Evolutionary conservation across 2,113 vertebrate species (phyloP).

Genomic region (Aythya baeri): DNA sequence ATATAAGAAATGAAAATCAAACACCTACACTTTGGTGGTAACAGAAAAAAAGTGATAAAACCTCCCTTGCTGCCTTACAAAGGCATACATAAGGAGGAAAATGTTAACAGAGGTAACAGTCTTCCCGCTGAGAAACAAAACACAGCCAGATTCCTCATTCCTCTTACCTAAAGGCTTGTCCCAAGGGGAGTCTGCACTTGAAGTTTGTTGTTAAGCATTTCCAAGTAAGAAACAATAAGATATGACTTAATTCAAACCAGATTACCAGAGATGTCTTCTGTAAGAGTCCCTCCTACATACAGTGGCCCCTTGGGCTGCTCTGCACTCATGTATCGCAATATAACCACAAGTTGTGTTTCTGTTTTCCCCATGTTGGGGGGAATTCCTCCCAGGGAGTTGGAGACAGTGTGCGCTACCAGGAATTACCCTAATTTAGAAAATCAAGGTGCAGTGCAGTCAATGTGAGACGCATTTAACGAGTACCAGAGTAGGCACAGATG

Average conservation of each 20-base stretch:
- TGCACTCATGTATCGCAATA: neutral
- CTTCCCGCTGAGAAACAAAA: slow-evolving; percentile 12
- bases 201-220: neutral
- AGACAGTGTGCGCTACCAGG: neutral
- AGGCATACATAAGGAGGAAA: slow-evolving; percentile 24
- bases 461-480: neutral
- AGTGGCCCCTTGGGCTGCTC: neutral
- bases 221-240: neutral
- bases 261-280: neutral
- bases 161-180: neutral
- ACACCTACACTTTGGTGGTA: neutral
- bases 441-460: fast-evolving
- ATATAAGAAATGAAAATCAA: slow-evolving; percentile 36
- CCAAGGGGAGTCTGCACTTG: neutral
- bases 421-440: neutral
- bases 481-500: neutral
- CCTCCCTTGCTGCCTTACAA: slow-evolving; percentile 25
- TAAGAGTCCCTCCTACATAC: neutral
- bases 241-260: neutral
- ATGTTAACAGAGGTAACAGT: slow-evolving; percentile 11
- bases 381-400: neutral
- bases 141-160: neutral
- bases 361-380: neutral
- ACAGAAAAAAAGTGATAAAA: slow-evolving; percentile 25
- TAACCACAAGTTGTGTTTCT: neutral